These are phyloP conservation scores for Bucco capensis DNA, from an alignment of 2,113 vertebrate species.

Conservation along the genomic window DNA sequence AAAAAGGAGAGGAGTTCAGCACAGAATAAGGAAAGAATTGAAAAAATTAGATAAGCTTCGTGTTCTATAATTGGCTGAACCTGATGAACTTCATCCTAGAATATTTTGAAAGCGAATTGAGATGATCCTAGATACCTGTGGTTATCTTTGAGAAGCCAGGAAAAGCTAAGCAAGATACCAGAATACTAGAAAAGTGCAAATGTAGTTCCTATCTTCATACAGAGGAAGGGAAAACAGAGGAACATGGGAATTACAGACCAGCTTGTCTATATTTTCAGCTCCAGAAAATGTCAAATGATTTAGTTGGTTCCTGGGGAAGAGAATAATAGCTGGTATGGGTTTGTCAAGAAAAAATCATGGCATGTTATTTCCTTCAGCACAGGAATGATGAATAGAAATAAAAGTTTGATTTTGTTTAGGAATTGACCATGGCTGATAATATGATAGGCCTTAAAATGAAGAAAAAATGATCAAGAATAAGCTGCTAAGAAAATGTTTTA, in stretches of 20 bases:
- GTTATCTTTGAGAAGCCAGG: slow-evolving; percentile 8
- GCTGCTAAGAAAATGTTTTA: background rate
- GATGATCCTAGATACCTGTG: slow-evolving; percentile 25
- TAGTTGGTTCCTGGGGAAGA: background rate
- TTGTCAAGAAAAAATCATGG: background rate
- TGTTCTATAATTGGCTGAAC: slow-evolving; percentile 56
- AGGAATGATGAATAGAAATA: background rate
- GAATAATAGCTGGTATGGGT: background rate
- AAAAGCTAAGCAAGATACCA: background rate
- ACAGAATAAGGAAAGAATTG: slow-evolving; percentile 2
- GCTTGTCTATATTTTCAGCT: background rate
- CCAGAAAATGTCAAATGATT: slow-evolving; percentile 2
- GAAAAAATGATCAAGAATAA: background rate
- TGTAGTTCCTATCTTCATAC: background rate
- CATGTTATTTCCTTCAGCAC: background rate
- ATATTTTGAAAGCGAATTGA: slow-evolving; percentile 30
- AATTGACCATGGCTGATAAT: background rate
- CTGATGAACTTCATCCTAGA: slow-evolving; percentile 44
- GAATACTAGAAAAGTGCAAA: background rate
- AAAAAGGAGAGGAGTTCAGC: slow-evolving; percentile 20
- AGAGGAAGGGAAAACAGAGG: background rate
- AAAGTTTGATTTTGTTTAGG: background rate
- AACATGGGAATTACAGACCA: background rate
- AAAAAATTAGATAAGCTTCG: slow-evolving; percentile 35
- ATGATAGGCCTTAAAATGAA: background rate